These are phyloP conservation scores for Poecilobothrus nobilitatus DNA, from an alignment of 2,888 invertebrate genomes.

Conservation along the genomic window DNA sequence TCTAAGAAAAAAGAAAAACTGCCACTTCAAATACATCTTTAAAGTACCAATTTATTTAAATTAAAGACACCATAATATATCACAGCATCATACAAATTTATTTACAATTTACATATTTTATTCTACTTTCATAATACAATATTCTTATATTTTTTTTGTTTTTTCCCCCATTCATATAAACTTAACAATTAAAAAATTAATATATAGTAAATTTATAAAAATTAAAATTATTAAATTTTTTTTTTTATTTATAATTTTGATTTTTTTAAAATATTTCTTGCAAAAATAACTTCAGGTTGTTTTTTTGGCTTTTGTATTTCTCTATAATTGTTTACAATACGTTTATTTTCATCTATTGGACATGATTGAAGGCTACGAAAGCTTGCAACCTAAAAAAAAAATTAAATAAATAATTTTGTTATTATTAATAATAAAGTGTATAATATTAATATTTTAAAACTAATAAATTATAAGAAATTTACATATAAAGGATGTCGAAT, in stretches of 20 bases:
- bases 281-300: conserved; percentile 42
- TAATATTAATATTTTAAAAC: background rate
- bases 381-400: conserved; percentile 34
- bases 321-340: conserved; percentile 43
- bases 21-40: too few species aligned
- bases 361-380: conserved; percentile 43
- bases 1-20: too few species aligned
- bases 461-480: background rate
- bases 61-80: background rate
- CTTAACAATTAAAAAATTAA: too few species aligned
- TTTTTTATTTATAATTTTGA: conserved; percentile 39
- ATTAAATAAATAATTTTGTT: background rate
- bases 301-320: conserved; percentile 41
- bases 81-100: background rate
- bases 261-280: conserved; percentile 41
- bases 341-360: conserved; percentile 42
- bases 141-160: too few species aligned
- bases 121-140: too few species aligned
- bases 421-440: background rate
- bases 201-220: too few species aligned
- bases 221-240: too few species aligned
- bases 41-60: too few species aligned
- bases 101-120: background rate
- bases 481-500: too few species aligned
- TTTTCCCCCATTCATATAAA: too few species aligned